Base-by-base conservation (phyloP, 2,797 vertebrate species). In the Apogon talboti region DNA sequence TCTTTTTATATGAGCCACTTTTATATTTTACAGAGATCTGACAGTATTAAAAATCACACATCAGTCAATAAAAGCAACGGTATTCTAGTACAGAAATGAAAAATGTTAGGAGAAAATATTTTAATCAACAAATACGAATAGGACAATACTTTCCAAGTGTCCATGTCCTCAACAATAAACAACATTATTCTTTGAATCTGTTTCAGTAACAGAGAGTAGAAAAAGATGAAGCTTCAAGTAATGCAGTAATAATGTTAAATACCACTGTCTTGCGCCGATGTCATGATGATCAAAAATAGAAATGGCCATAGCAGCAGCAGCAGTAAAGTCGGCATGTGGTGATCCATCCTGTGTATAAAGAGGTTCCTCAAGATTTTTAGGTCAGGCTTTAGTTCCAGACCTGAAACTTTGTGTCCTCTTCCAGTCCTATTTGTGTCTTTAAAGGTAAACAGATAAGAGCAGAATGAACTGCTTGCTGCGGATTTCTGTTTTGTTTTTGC, bases 401-500 rank as follows among this genome's bases (percentile, higher is more conserved):
- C 12, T 14, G 12, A 77, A 45, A 28, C 19, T 59, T 52, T 44
- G 41, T 33, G 4, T 28, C 24, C 16, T 37, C 3, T n/a, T 18
- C 19, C 13, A 48, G 28, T 14, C 59, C 59, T 60, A 56, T 41
- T 81, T 63, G 59, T 77, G 81, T 44, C 56, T 77, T 50, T 49
- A 11, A 70, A 21, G 53, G 74, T 66, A 70, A 85, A 89, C 74
- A 83, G 85, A 87, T 79, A 74, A 80, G 59, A 71, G 11, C 18
- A 41, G 57, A 18, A 16, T 66, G 58, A 71, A 70, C 54, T 12
- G 3, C 10, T 46, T 1, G 2, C 41, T 38, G 51, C 9, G 9
- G 8, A 30, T 40, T 11, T 3, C 10, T 71, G 41, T 14, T 5
- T 12, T 50, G 11, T 48, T 49, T 21, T 24, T 19, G 7, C 8